Evolutionary conservation across 2,888 invertebrate genomes (phyloP).

Genomic region (Latrodectus hesperus): DNA sequence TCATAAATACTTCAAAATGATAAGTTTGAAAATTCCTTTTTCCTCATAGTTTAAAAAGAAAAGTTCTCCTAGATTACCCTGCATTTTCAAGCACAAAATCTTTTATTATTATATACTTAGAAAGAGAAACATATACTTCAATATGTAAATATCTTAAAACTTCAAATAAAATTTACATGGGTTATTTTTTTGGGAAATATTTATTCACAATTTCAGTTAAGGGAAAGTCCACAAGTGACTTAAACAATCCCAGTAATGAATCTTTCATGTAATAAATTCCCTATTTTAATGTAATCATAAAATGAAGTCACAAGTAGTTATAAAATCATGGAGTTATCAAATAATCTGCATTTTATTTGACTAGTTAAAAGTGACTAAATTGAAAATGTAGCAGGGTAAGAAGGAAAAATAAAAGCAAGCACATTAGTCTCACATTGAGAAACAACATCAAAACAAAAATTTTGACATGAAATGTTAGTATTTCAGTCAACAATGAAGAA

Average conservation of each 20-base stretch:
- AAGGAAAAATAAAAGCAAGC: neutral
- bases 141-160: too few relatives aligned
- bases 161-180: too few relatives aligned
- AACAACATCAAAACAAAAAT: neutral
- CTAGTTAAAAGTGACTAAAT: constrained; percentile 40
- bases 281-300: neutral
- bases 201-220: too few relatives aligned
- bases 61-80: constrained; percentile 20
- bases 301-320: neutral
- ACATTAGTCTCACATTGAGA: neutral
- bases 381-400: neutral
- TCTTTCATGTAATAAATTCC: neutral
- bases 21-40: constrained; percentile 13
- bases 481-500: too few relatives aligned
- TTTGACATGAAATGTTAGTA: neutral
- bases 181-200: too few relatives aligned
- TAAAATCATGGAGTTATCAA: neutral
- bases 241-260: neutral
- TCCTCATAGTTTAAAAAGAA: constrained; percentile 13
- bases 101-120: neutral
- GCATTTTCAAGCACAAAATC: constrained; percentile 8
- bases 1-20: constrained; percentile 23
- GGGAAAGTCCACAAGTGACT: too few relatives aligned
- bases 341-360: constrained; percentile 22
- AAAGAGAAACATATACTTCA: neutral